Evolutionary conservation across 2,888 invertebrate genomes (phyloP), one percentile per base, ranked within the genome.

Genomic region (Steinernema carpocapsae): DNA sequence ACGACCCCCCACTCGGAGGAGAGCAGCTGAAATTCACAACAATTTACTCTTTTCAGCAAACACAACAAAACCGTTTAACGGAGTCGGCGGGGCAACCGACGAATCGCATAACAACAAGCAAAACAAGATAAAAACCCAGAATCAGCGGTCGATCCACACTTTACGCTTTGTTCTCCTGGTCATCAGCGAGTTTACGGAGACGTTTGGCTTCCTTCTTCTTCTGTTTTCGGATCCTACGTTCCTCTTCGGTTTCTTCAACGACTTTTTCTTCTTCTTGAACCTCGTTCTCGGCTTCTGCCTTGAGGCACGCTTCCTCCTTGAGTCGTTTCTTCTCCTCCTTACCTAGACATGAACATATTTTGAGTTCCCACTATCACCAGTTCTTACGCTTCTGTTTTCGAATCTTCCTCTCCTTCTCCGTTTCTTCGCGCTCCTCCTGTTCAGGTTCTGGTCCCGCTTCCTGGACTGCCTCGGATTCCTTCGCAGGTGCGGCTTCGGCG

Each of bases 221-320:
- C 17, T 29, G 64, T 17, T 64, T 64, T 64, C 64, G 6, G 17
- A 26, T 26, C 32, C 32, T 64, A 7, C 64, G 64, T 29, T 64
- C 64, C 19, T 64, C 64, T 64, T 51, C 56, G 12, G 52, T 29
- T 22, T 51, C 51, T 29, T 76, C 72, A 19, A 26, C 56, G 32
- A 43, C 24, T 70, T 74, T 77, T 71, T 74, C 72, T 48, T 19
- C 56, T 14, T 24, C 56, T 26, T 19, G 24, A 26, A 22, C 22
- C 17, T 32, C 32, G 12, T 64, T 32, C 64, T 29, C 64, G 12
- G 64, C 64, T 26, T 64, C 64, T 2, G 64, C 64, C 26, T 32
- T 17, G 14, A 10, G 14, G 1, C 64, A 32, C 1, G 64, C 64
- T 19, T 64, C 64, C 64, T 64, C 64, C 64, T 64, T 64, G 17